phyloP scores from a whole-genome alignment of 2,797 vertebrate species.

The Anguilla obscura region DNA sequence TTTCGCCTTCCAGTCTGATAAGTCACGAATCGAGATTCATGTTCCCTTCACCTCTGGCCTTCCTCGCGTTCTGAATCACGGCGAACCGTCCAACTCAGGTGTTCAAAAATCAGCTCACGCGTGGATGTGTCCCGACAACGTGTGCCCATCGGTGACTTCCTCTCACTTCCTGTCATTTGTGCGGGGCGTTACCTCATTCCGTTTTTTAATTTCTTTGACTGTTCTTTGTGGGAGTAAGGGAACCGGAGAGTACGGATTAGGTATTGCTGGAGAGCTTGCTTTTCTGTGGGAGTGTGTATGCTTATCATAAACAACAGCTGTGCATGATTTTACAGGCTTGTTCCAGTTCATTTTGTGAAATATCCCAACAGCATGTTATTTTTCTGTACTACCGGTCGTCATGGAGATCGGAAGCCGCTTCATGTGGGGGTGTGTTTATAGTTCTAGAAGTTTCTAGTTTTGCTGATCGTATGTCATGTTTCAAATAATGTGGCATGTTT shows the following conservation, averaged over 20 bases:
- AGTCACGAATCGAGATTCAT: not conserved
- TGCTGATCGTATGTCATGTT: not conserved
- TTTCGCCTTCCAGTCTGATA: not conserved
- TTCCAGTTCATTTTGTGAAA: slow-evolving; percentile 19
- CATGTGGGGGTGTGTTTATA: not conserved
- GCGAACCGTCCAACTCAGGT: too few species aligned
- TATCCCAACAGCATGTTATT: slow-evolving; percentile 14
- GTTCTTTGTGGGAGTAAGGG: not conserved
- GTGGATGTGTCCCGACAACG: not conserved
- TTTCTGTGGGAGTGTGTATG: not conserved
- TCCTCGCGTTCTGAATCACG: not conserved
- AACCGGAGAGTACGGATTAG: not conserved
- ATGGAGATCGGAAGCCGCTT: not conserved
- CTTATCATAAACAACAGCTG: slow-evolving; percentile 29
- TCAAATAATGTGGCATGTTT: not conserved
- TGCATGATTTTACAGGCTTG: slow-evolving; percentile 17
- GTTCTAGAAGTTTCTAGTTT: not conserved
- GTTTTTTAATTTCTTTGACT: not conserved
- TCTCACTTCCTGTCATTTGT: slow-evolving; percentile 6
- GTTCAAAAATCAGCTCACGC: not conserved
- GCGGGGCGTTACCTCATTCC: not conserved
- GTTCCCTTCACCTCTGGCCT: not conserved
- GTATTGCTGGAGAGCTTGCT: not conserved
- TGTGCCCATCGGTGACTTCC: not conserved
- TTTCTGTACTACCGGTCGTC: not conserved